Evolutionary conservation across 1,140 invertebrate genomes (phyloP).

Genomic region (Araneus ventricosus): DNA sequence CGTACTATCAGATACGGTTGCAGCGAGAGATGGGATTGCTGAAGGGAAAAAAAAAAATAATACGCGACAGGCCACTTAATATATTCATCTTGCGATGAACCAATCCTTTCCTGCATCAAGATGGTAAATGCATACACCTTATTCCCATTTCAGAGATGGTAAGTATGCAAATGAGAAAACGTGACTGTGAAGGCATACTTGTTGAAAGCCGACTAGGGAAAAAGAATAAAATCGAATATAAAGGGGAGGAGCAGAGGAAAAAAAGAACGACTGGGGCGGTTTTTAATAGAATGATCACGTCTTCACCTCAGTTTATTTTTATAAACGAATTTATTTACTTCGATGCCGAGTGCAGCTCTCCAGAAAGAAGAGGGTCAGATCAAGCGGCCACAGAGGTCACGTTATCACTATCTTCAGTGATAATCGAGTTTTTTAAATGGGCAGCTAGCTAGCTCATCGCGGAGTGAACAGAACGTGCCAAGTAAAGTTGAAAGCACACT

Average conservation of each 20-base stretch:
- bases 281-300: constrained; percentile 64
- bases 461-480: not conserved
- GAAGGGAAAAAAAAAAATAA: not conserved
- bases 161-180: constrained; percentile 21
- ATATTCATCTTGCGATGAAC: not conserved
- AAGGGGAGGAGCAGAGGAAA: not conserved
- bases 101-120: not conserved
- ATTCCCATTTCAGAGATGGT: not conserved
- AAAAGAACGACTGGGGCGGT: constrained; percentile 9
- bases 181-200: constrained; percentile 35
- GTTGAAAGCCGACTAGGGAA: not conserved
- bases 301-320: constrained; percentile 53
- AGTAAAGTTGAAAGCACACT: not conserved
- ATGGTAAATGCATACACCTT: not conserved
- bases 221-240: not conserved
- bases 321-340: constrained; percentile 55
- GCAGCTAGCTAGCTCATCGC: not conserved
- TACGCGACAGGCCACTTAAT: not conserved
- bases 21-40: not conserved
- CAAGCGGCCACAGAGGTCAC: constrained; percentile 51
- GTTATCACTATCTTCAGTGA: constrained; percentile 54
- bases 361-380: constrained; percentile 27
- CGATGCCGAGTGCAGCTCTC: not conserved
- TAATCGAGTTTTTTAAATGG: constrained; percentile 52
- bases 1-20: not conserved